Evolutionary conservation across 2,797 vertebrate species (phyloP), one percentile per base, ranked within the genome.

Genomic region (Hoplostethus mediterraneus): DNA sequence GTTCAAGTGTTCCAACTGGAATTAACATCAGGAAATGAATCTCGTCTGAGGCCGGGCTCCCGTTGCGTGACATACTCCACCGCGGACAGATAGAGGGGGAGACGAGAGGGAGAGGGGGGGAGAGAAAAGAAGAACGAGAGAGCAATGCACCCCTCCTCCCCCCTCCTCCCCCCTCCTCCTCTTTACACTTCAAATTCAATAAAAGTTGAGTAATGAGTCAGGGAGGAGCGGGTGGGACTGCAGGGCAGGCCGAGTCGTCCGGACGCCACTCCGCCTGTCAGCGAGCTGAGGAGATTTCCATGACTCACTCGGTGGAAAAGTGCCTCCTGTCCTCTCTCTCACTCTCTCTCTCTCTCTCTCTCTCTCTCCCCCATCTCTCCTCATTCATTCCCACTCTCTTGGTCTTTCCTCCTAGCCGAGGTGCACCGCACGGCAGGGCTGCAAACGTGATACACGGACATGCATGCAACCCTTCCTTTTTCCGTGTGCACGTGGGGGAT

Each of bases 21-120:
- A 90, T 90, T 88, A 89, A 84, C 80, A 81, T 87, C 91, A 93
- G 91, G 92, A 94, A 94, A 94, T 94, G 49, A 94, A 92, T 90
- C 75, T 87, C 83, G 90, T 91, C 87, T 91, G 87, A 88, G 73
- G 85, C 85, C 75, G 79, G 53, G 74, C 89, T 85, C 82, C 84
- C 21, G 58, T 77, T 81, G 81, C 77, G 73, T 90, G 90, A 90
- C 85, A 86, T 66, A 55, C 75, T 70, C 25, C 25, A 79, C 80
- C 7, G 3, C 12, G 67, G 65, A 77, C 63, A 85, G 86, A 86
- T 77, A 79, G 75, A 70, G 21, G 21, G 21, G 56, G 74, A 66
- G 75, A 78, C 67, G 5, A 58, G 68, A 67, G 45, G n/a, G 73
- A 59, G 77, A 25, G 65, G 47, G 55, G 40, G 42, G 49, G 52